Evolutionary conservation across 2,888 invertebrate species (phyloP), one percentile per base, ranked within the genome.

Genomic region (Heliconius cydno): DNA sequence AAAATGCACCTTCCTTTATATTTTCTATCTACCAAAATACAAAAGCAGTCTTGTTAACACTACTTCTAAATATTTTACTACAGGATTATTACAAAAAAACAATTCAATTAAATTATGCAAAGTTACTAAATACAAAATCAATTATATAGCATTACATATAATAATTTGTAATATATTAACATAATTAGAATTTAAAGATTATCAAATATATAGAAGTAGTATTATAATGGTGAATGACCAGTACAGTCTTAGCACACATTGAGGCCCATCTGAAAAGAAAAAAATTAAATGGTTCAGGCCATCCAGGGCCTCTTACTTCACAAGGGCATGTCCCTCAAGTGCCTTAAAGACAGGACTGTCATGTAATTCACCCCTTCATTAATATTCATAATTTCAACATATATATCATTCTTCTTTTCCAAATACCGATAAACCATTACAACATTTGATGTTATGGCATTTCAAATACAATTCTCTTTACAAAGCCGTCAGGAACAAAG

Each of bases 1-100:
- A 87, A 87, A 88, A 87, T 86, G 86, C 87, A 86, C 84, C 85
- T 80, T 85, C 85, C 84, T 81, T 86, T 84, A 83, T 79, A 86
- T 83, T 84, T 82, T 80, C 84, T 85, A 85, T 80, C 82, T 80
- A 82, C 80, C 73, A 80, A 78, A 71, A 75, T 71, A 72, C 76
- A 78, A 78, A 77, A 70, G 73, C 77, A 74, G 41, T 78, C 74
- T 78, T 46, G 68, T 63, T 60, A 41, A 68, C 76, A 66, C 52
- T 71, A 76, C 76, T 75, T 75, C 75, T 65, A 75, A 25, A 65
- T 63, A 63, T 75, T 65, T 38, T 25, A 74, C 63, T 15, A 65
- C 28, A 52, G 30, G 25, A 52, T 52, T 52, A 52, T 22, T 65
- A 28, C 6, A 25, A 15, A 60, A 34, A 41, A 28, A 65, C 12